Evolutionary conservation across 2,888 invertebrate genomes (phyloP).

Genomic region (Agriotes lineatus): DNA sequence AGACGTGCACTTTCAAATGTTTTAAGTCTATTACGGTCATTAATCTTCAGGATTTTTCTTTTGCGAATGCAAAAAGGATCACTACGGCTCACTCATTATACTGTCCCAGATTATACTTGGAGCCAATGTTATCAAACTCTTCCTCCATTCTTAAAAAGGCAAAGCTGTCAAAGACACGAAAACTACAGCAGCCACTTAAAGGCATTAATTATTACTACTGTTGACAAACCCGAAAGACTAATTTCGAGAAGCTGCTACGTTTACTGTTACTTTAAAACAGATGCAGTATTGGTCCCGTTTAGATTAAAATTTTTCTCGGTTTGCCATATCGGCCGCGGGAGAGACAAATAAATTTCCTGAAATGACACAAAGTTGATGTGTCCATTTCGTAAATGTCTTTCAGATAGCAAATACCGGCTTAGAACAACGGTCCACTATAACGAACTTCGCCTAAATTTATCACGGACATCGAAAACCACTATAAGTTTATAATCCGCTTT

Average conservation of each 20-base stretch:
- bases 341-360: conserved; percentile 24
- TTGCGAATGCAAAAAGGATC: no score
- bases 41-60: background rate
- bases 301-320: conserved; percentile 10
- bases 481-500: conserved; percentile 44
- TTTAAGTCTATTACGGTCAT: background rate
- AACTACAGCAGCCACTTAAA: no score
- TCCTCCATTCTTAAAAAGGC: no score
- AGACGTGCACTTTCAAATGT: background rate
- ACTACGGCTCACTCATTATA: no score
- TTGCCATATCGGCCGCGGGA: conserved; percentile 4
- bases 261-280: conserved; percentile 14
- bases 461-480: conserved; percentile 46
- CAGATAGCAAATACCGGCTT: conserved; percentile 36
- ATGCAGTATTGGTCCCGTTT: conserved; percentile 7
- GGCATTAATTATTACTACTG: no score
- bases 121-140: no score
- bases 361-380: conserved; percentile 32
- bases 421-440: conserved; percentile 33
- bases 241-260: background rate
- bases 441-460: conserved; percentile 39
- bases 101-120: no score
- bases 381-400: conserved; percentile 37
- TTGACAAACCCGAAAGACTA: no score
- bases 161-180: no score